These are phyloP conservation scores for Stenotaenia linearis DNA, from an alignment of 2,888 invertebrate species.

Conservation along the genomic window DNA sequence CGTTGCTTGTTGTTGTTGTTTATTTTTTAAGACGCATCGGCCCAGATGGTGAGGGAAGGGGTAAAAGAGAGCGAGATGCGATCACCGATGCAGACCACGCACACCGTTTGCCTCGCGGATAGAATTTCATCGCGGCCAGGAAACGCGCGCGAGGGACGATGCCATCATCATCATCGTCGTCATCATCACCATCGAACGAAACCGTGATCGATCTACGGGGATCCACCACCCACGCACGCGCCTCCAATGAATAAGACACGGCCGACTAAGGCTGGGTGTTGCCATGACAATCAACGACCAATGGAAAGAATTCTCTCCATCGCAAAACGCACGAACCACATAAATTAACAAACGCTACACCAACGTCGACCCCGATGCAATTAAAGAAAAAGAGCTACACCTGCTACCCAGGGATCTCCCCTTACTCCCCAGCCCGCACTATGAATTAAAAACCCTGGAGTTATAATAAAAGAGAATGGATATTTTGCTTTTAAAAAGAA, in stretches of 20 bases:
- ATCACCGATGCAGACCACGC: slow-evolving; percentile 26
- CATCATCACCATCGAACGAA: slow-evolving; percentile 7
- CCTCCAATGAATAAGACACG: slow-evolving; percentile 26
- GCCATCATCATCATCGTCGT: slow-evolving; percentile 9
- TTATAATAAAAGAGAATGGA: background rate
- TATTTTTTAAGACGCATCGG: slow-evolving; percentile 17
- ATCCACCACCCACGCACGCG: slow-evolving; percentile 11
- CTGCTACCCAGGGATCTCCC: slow-evolving; percentile 7
- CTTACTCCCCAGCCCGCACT: slow-evolving; percentile 8
- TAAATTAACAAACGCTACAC: slow-evolving; percentile 15
- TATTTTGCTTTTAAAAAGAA: background rate
- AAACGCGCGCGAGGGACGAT: slow-evolving; percentile 24
- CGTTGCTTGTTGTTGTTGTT: slow-evolving; percentile 21
- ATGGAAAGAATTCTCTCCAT: slow-evolving; percentile 26
- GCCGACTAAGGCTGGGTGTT: slow-evolving; percentile 24
- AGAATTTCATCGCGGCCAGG: slow-evolving; percentile 27
- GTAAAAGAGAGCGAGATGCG: slow-evolving; percentile 20
- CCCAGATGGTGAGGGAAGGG: slow-evolving; percentile 26
- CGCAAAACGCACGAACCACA: slow-evolving; percentile 24
- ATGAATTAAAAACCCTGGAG: slow-evolving; percentile 10
- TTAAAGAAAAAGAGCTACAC: slow-evolving; percentile 26
- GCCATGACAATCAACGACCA: slow-evolving; percentile 30
- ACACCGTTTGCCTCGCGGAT: slow-evolving; percentile 24
- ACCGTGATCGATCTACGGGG: slow-evolving; percentile 21
- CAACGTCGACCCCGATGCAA: slow-evolving; percentile 9